These are phyloP conservation scores for Synergus umbraculus DNA, from an alignment of 2,888 invertebrate genomes.

Conservation along the genomic window DNA sequence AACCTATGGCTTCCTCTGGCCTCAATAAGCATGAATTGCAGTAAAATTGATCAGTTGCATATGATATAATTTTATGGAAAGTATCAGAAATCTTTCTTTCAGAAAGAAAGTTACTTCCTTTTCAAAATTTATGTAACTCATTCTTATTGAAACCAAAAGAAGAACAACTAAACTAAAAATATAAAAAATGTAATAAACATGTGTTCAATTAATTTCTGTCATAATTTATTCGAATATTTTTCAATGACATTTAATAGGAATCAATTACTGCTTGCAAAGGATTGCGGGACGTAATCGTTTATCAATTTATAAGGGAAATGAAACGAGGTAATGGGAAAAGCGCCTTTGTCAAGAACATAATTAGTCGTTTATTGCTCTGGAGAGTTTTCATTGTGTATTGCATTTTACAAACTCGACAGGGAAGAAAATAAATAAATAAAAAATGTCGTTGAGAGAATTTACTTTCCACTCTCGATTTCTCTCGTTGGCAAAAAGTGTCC, in stretches of 20 bases:
- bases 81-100: too few species aligned
- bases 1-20: neutral
- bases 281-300: slow-evolving; percentile 10
- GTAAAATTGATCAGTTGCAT: slow-evolving; percentile 9
- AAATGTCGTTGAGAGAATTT: neutral
- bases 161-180: too few species aligned
- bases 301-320: slow-evolving; percentile 6
- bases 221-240: too few species aligned
- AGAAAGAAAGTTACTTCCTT: too few species aligned
- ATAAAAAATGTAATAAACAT: too few species aligned
- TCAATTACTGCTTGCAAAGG: neutral
- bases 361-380: slow-evolving; percentile 13
- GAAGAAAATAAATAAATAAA: slow-evolving; percentile 24
- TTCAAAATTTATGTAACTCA: too few species aligned
- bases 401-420: neutral
- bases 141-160: too few species aligned
- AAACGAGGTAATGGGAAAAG: neutral
- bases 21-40: slow-evolving; percentile 2
- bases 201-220: too few species aligned
- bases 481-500: slow-evolving; percentile 18
- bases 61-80: neutral
- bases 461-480: neutral
- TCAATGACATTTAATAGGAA: neutral
- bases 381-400: neutral
- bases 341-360: slow-evolving; percentile 25